Conservation (phyloP, 2,113 vertebrate species). For the Typhlomys cinereus region DNA sequence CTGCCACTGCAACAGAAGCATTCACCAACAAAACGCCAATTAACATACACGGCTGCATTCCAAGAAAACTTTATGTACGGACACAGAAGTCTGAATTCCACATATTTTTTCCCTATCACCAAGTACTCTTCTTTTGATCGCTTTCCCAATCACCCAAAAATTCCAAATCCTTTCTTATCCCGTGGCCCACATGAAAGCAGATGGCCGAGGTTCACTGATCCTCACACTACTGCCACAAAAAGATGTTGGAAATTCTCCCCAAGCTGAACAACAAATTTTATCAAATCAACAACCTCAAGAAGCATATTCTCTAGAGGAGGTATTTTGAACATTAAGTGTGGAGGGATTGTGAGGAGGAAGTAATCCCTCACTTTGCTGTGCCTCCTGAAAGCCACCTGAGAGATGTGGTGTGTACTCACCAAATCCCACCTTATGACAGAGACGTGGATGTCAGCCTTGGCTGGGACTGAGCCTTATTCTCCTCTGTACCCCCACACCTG, state of each 20-base stretch:
- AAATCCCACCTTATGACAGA: not conserved
- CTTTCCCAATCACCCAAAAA: constrained; percentile 49
- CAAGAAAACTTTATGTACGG: constrained; percentile 77
- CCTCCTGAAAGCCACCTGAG: not conserved
- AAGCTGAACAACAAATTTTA: constrained; percentile 1
- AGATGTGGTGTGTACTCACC: rapidly evolving
- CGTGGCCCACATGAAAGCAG: constrained; percentile 26
- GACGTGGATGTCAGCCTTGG: not conserved
- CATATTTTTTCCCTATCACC: constrained; percentile 48
- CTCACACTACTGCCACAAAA: not conserved
- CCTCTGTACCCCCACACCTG: not conserved
- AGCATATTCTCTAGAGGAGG: not conserved
- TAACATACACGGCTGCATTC: constrained; percentile 62
- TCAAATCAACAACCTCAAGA: constrained; percentile 47
- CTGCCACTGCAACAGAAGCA: constrained; percentile 44
- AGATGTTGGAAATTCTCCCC: constrained; percentile 44
- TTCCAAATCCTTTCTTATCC: constrained; percentile 48
- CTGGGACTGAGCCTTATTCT: not conserved
- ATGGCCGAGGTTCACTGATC: constrained; percentile 57
- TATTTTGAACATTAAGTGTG: not conserved
- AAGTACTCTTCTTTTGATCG: constrained; percentile 46
- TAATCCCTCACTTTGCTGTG: not conserved
- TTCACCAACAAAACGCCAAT: constrained; percentile 41
- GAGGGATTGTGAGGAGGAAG: not conserved
- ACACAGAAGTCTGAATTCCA: constrained; percentile 54